These are phyloP conservation scores for Sturmia bella DNA, from an alignment of 2,888 invertebrate genomes.

Conservation along the genomic window DNA sequence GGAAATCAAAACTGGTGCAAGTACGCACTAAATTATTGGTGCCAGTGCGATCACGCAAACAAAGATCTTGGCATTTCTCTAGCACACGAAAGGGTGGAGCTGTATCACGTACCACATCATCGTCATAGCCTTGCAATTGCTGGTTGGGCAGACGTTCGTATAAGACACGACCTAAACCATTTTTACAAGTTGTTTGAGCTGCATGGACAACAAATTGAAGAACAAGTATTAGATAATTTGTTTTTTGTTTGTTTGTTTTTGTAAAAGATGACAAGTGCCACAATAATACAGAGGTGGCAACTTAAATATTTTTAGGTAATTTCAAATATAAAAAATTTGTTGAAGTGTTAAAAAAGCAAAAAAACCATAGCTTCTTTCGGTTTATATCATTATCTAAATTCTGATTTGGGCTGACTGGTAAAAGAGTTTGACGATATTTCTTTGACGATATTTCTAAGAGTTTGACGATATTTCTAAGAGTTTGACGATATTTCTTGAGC, in stretches of 20 bases:
- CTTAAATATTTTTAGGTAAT: background rate
- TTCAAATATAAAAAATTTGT: background rate
- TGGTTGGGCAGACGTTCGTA: constrained; percentile 95
- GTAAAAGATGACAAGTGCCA: constrained; percentile 6
- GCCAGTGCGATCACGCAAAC: constrained; percentile 89
- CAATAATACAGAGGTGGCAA: constrained; percentile 8
- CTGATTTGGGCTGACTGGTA: too few relatives aligned
- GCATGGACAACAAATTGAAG: constrained; percentile 33
- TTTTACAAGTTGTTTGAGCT: constrained; percentile 93
- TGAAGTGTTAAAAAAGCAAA: background rate
- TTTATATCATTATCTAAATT: too few relatives aligned
- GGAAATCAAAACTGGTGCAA: constrained; percentile 94
- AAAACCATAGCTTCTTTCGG: background rate
- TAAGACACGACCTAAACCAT: constrained; percentile 92
- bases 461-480: too few relatives aligned
- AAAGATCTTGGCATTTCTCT: constrained; percentile 94
- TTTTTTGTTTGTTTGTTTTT: background rate
- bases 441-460: too few relatives aligned
- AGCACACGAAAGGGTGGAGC: constrained; percentile 93
- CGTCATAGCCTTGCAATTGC: constrained; percentile 93
- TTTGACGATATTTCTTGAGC: too few relatives aligned
- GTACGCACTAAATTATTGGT: constrained; percentile 91
- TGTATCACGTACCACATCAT: constrained; percentile 92
- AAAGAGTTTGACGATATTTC: too few relatives aligned
- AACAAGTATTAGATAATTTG: constrained; percentile 31